Percentiles rank a stretch among this genome's conserved stretches.
Evolutionary conservation across 2,113 vertebrate species (phyloP).

Genomic region (Emydocephalus ijimae): DNA sequence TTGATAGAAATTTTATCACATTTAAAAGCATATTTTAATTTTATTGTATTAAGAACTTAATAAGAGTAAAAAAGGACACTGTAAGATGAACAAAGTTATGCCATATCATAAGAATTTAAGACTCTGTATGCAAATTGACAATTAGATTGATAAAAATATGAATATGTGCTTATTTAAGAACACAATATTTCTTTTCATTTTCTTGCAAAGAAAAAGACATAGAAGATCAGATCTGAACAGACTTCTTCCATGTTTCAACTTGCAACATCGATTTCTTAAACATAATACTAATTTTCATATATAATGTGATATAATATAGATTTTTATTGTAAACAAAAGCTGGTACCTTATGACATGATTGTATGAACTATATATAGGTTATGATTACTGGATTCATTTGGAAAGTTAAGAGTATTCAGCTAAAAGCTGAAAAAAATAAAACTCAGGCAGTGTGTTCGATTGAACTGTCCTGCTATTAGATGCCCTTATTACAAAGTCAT

Average conservation of each 20-base stretch:
- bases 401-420: rapidly evolving
- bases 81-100: not conserved
- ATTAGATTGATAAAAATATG: not conserved
- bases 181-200: not conserved
- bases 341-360: not conserved
- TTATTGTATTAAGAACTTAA: not conserved
- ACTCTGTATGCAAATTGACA: not conserved
- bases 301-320: not conserved
- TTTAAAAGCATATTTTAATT: not conserved
- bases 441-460: too few relatives aligned
- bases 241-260: not conserved
- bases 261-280: rapidly evolving
- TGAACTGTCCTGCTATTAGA: too few relatives aligned
- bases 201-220: not conserved
- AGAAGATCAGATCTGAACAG: not conserved
- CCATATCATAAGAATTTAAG: rapidly evolving
- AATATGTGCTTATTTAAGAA: not conserved
- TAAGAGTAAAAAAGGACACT: rapidly evolving
- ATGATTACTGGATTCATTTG: not conserved
- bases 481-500: too few relatives aligned
- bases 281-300: not conserved
- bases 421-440: not conserved
- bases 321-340: constrained; percentile 4
- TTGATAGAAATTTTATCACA: not conserved
- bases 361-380: rapidly evolving